Base-by-base conservation (phyloP, 2,113 vertebrate genomes). In the Mugil cephalus region DNA sequence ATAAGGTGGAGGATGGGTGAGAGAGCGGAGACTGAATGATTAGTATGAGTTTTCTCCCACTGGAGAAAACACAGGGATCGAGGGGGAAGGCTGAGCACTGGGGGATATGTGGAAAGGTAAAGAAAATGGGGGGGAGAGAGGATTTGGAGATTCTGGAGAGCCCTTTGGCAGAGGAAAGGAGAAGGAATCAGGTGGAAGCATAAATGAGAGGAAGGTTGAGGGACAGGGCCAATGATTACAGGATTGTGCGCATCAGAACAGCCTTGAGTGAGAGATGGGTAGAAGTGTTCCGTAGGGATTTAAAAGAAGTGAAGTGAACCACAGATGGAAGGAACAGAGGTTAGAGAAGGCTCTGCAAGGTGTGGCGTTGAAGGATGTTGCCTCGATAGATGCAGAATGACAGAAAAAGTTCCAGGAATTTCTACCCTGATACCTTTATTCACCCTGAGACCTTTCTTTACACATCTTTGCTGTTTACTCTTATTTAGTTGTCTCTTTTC, bases 11-110 rank as follows among this genome's bases (percentile, higher is more conserved):
- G 46, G 83, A 52, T 75, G 83, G 59, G 75, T 34, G 50, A 82
- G 67, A 50, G 45, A 81, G 74, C 59, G 30, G 54, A 87, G 82
- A 87, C 56, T 42, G 73, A 81, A 83, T 85, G 87, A 90, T 88
- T 80, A 87, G 77, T 71, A 69, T 72, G 79, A 89, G 77, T 83
- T 80, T 83, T 77, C 68, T 54, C 62, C 71, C 69, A 48, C 68
- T 77, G 79, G 75, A 82, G 77, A 77, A 85, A 76, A 83, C 82
- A 79, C 39, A 67, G 58, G 52, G 55, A 82, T 52, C n/a, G 40
- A 63, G 14, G 79, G 72, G 73, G 59, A 76, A 71, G 53, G 69
- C 24, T 64, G 54, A 70, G 61, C 63, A 59, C 21, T 12, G 45
- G 76, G 74, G 54, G 67, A 73, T 60, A 45, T 3, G 7, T 69